phyloP scores from a whole-genome alignment of 1,140 invertebrate genomes.

The Teleogryllus occipitalis region DNA sequence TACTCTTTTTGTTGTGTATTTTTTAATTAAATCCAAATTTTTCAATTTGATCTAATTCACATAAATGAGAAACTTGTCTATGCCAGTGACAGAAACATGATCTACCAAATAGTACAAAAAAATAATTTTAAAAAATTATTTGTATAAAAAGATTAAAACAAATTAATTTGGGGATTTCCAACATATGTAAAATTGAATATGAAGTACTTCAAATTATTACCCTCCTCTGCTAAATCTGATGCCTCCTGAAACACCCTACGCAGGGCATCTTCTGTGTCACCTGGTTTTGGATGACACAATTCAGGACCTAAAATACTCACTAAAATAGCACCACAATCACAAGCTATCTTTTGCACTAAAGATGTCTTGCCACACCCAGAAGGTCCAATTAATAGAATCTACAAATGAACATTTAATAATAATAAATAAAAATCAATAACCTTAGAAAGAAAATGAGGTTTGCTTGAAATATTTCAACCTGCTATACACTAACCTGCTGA shows the following conservation, averaged over 20 bases:
- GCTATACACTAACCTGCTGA: neutral
- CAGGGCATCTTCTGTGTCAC: conserved; percentile 37
- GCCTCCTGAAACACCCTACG: conserved; percentile 36
- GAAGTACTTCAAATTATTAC: conserved; percentile 8
- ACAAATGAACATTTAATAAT: neutral
- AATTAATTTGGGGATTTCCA: neutral
- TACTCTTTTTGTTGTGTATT: too few relatives aligned
- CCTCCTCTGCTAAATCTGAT: conserved; percentile 29
- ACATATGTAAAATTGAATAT: neutral
- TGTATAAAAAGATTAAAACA: neutral
- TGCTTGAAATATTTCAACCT: neutral
- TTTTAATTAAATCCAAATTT: too few relatives aligned
- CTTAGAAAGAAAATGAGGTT: neutral
- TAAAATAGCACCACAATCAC: conserved; percentile 9
- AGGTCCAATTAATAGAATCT: conserved; percentile 19
- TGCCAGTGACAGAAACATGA: neutral
- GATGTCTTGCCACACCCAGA: conserved; percentile 22
- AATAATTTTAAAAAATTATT: conserved; percentile 16
- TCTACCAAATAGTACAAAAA: conserved; percentile 21
- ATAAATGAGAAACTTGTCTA: too few relatives aligned
- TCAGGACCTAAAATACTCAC: conserved; percentile 15
- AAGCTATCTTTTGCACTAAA: conserved; percentile 11
- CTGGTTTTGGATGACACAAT: conserved; percentile 30
- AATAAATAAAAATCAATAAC: neutral
- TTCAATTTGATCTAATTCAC: too few relatives aligned